Percentiles rank a stretch among this genome's conserved stretches.
Conservation (phyloP, 2,797 vertebrate genomes). For the Urocyon cinereoargenteus region DNA sequence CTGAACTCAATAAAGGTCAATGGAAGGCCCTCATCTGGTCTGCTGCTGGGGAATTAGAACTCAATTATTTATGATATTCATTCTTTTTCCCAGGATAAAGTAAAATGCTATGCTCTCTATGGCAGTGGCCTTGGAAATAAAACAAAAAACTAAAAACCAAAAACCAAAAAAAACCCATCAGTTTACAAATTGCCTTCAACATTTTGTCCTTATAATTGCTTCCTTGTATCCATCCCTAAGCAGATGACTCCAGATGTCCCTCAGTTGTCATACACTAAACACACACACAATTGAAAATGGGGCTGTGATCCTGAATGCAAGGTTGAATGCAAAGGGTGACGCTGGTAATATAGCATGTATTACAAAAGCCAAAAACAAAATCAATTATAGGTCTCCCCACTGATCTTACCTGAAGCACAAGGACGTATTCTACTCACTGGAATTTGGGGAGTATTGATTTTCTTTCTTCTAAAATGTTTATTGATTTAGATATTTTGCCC, state of each 20-base stretch:
- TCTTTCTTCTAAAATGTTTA: constrained; percentile 83
- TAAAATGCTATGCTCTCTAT: not conserved
- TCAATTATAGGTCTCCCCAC: constrained; percentile 50
- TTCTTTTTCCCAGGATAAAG: not conserved
- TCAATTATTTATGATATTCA: constrained; percentile 36
- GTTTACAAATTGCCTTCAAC: not conserved
- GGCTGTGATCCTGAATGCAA: not conserved
- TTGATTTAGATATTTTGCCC: constrained; percentile 85
- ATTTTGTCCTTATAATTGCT: not conserved
- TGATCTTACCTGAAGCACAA: constrained; percentile 71
- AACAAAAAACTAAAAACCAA: not conserved
- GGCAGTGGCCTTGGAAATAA: not conserved
- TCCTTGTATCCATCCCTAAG: not conserved
- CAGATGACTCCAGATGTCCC: not conserved
- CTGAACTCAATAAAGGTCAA: not conserved
- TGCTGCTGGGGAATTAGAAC: not conserved
- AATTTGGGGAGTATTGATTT: constrained; percentile 76
- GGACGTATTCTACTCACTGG: constrained; percentile 62
- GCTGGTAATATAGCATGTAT: not conserved
- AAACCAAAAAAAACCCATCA: not conserved
- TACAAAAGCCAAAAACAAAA: constrained; percentile 53
- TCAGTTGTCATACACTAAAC: not conserved
- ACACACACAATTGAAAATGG: not conserved
- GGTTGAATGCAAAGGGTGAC: not conserved
- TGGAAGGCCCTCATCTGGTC: not conserved